phyloP scores from a whole-genome alignment of 1,140 invertebrate genomes.

The Pectinophora gossypiella region DNA sequence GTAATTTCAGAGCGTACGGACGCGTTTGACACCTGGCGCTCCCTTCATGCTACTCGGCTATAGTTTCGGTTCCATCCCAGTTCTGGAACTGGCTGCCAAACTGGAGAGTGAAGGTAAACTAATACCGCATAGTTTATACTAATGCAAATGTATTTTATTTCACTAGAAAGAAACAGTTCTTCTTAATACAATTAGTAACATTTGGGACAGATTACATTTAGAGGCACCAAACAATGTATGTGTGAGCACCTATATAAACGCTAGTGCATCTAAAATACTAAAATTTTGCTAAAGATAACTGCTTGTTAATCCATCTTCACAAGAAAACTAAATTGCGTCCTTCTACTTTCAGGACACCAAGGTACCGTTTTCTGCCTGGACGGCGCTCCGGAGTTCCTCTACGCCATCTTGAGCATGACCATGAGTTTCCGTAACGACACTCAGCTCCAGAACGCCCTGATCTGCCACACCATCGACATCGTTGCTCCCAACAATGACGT shows the following conservation, averaged over 20 bases:
- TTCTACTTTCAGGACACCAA: constrained; percentile 58
- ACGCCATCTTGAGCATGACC: constrained; percentile 57
- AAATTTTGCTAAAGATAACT: too few species aligned
- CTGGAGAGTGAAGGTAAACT: constrained; percentile 76
- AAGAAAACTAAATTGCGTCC: too few species aligned
- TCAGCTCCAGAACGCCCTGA: constrained; percentile 74
- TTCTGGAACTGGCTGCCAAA: constrained; percentile 73
- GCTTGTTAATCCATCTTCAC: too few species aligned
- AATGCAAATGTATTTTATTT: too few species aligned
- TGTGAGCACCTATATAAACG: too few species aligned
- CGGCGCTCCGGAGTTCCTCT: constrained; percentile 77
- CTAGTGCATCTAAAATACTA: too few species aligned
- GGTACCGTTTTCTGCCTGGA: constrained; percentile 77
- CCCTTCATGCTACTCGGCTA: constrained; percentile 79
- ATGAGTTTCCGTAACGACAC: constrained; percentile 62
- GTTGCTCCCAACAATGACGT: constrained; percentile 74
- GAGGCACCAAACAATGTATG: too few species aligned
- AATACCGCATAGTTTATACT: too few species aligned
- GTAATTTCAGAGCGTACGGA: constrained; percentile 49
- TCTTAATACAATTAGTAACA: too few species aligned
- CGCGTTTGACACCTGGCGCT: constrained; percentile 75
- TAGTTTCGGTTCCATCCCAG: constrained; percentile 79
- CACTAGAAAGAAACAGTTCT: too few species aligned
- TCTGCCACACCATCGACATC: constrained; percentile 72
- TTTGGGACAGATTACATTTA: too few species aligned